A percentile compares a stretch with the other conserved stretches of the same genome.
These are phyloP conservation scores for Buathra laborator DNA, from an alignment of 2,888 invertebrate species.

Conservation along the genomic window DNA sequence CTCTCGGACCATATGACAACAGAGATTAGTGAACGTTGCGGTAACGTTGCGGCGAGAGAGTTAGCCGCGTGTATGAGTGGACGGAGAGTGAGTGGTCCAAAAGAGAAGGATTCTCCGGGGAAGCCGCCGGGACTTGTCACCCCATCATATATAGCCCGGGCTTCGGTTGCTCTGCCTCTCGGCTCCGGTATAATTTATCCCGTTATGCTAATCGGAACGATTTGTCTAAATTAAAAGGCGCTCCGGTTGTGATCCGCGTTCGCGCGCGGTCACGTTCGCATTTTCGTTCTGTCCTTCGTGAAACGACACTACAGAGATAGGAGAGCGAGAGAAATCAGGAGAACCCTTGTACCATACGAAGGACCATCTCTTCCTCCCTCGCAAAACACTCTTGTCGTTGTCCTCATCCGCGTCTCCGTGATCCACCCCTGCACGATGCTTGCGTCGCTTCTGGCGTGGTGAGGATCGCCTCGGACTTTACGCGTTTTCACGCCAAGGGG, in stretches of 20 bases:
- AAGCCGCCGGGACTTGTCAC: slow-evolving; percentile 52
- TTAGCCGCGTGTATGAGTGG: background rate
- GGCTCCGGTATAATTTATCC: slow-evolving; percentile 84
- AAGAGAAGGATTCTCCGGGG: slow-evolving; percentile 27
- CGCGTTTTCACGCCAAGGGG: slow-evolving; percentile 42
- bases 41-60: slow-evolving; percentile 16
- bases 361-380: slow-evolving; percentile 24
- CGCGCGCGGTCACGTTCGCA: slow-evolving; percentile 73
- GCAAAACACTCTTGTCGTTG: slow-evolving; percentile 1
- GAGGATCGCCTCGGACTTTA: slow-evolving; percentile 60
- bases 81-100: slow-evolving; percentile 18
- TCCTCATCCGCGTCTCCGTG: slow-evolving; percentile 1
- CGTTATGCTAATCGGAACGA: slow-evolving; percentile 85
- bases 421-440: slow-evolving; percentile 47
- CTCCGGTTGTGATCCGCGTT: slow-evolving; percentile 73
- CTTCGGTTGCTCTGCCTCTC: slow-evolving; percentile 76
- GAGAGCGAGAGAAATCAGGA: slow-evolving; percentile 25
- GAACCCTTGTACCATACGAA: background rate
- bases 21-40: slow-evolving; percentile 21
- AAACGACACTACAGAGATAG: slow-evolving; percentile 25
- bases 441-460: slow-evolving; percentile 41
- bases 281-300: slow-evolving; percentile 69
- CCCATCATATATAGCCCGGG: slow-evolving; percentile 37
- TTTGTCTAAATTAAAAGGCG: slow-evolving; percentile 85
- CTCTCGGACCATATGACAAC: slow-evolving; percentile 2